Evolutionary conservation across 64 coral and sea anemone genomes (phyloP).

Genomic region (Platygyra sinensis): DNA sequence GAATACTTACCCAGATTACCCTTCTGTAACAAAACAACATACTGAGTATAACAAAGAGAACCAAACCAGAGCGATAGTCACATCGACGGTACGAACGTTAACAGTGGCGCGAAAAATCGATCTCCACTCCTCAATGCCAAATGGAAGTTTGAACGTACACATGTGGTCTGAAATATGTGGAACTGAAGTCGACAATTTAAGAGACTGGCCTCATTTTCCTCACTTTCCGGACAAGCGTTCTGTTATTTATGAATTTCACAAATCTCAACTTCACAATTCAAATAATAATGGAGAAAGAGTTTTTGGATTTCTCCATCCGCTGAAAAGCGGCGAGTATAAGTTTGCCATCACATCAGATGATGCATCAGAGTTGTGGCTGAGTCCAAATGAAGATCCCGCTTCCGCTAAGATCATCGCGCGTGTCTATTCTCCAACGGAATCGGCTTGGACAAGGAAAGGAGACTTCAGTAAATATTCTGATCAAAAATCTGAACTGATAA

Average conservation of each 20-base stretch:
- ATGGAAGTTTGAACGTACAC: neutral
- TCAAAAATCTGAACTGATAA: neutral
- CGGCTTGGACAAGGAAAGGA: neutral
- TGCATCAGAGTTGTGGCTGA: constrained; percentile 14
- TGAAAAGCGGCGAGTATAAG: neutral
- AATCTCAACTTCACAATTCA: neutral
- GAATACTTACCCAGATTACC: too few relatives aligned
- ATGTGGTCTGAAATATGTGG: constrained; percentile 8
- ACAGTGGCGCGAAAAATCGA: neutral
- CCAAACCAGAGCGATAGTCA: too few relatives aligned
- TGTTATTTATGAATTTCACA: neutral
- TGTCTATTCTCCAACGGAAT: neutral
- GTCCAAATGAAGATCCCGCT: neutral
- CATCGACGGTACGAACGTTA: too few relatives aligned
- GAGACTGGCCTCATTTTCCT: constrained; percentile 30
- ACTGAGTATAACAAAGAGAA: too few relatives aligned
- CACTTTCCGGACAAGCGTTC: neutral
- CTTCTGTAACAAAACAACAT: too few relatives aligned
- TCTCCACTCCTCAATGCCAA: neutral
- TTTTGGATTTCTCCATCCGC: neutral
- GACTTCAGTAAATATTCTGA: constrained; percentile 8
- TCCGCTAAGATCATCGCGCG: neutral
- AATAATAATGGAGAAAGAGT: neutral
- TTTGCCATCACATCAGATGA: constrained; percentile 31
- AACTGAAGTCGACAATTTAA: neutral